Base-by-base conservation (phyloP, 1,140 invertebrate genomes). In the Amyelois transitella region DNA sequence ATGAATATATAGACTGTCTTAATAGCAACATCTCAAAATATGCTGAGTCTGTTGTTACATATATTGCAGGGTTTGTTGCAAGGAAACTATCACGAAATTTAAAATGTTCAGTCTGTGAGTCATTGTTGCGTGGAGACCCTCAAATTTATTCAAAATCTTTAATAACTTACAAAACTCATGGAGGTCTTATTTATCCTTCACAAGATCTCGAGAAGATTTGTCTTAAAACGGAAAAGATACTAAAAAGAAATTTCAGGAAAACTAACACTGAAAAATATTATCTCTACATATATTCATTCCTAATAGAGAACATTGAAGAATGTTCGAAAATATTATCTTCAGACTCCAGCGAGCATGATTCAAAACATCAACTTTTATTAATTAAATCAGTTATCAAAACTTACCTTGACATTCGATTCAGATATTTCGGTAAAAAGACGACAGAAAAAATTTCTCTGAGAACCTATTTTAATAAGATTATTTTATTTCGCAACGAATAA, bases 11-110 rank as follows among this genome's bases (percentile, higher is more conserved):
- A 21, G 19, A 48, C 45, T 48, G 45, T n/a, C 19, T 48, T 7
- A 21, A 48, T 48, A 48, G n/a, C 3, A 21, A 48, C 12, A 8
- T 48, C 1, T 20, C 19, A 50, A 32, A 53, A 58, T n/a, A 53
- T 58, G 43, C 59, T 78, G 14, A 44, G 10, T 5, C 2, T 19
- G 43, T 44, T 44, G 43, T 44, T 2, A 19, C 18, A 17, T 44
- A 44, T 18, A 44, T 44, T 44, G 43, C 43, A 44, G 25, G 25
- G 6, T 32, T 24, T 24, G 22, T 24, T 5, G 22, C 22, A 5
- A 24, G 22, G 8, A 24, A 24, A 24, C 8, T 24, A 12, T 32
- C 25, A 6, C 25, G 10, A 6, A 32, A 4, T 32, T 6, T 32
- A 6, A 32, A 32, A 32, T 32, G 25, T 10, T 6, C 10, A 6